Base-by-base conservation (phyloP, 2,113 vertebrate species). In the Rhinogobius similis region DNA sequence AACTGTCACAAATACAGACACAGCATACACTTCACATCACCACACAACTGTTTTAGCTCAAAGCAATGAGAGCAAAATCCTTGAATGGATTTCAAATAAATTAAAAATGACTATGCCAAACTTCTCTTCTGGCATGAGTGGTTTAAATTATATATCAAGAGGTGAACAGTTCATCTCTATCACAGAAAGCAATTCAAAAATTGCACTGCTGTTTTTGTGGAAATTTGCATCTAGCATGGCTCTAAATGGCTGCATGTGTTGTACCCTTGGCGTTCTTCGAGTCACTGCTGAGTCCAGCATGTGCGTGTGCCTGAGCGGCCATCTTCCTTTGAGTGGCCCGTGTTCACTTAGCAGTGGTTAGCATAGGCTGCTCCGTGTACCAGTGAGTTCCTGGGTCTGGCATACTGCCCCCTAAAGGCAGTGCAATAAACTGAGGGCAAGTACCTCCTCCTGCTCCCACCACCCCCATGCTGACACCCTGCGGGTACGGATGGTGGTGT, bases 331-430 rank as follows among this genome's bases (percentile, higher is more conserved):
- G 12, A 38, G 65, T 10, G 64, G 14, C n/a, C 32, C 7, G 21
- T 12, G 41, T 62, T 93, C 90, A 93, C 86, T 94, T 92, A 0
- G 90, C 72, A 0, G 83, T 78, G 55, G 90, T 81, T 61, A 93
- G 91, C 84, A 88, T 89, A 41, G 92, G 92, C 78, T 93, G 93
- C 84, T 92, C 92, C 2, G 89, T 84, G 79, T 94, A 93, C 92
- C 93, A 94, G 88, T 94, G 93, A 50, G 92, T 92, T 61, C 90
- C 92, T 0, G 91, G 86, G 23, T 94, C 93, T 0, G 92, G 89
- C 81, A 92, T 84, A 73, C 87, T 84, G 20, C 89, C 89, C 14
- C 93, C 92, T 0, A 93, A 85, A 1, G 92, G 93, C 65, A 94
- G 79, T 10, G 93, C 79, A 26, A 93, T 93, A 70, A 93, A 93